Percentiles rank a stretch among this genome's conserved stretches.
Conservation (phyloP, 2,113 vertebrate species). For the Cygnus buccinator region DNA sequence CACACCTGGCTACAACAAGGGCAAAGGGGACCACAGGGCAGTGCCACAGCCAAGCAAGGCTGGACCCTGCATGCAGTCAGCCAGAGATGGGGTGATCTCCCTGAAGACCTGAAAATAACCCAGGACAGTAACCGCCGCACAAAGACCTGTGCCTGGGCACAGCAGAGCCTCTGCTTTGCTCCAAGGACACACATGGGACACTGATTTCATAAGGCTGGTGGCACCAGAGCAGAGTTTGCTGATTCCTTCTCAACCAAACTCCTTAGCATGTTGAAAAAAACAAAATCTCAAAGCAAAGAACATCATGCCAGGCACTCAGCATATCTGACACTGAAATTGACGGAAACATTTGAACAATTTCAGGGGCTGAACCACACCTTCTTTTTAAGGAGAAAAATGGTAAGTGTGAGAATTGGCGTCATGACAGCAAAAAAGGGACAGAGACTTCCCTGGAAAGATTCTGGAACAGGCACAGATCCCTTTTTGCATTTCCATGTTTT, state of each 20-base stretch:
- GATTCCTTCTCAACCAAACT: background rate
- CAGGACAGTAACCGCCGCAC: background rate
- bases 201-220: background rate
- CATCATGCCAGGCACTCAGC: fast-evolving
- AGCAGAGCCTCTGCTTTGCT: background rate
- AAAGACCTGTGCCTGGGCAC: background rate
- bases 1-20: fast-evolving
- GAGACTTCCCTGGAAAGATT: background rate
- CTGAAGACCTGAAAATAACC: background rate
- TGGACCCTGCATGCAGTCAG: background rate
- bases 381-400: background rate
- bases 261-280: background rate
- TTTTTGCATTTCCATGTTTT: fast-evolving
- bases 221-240: background rate
- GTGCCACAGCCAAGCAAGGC: background rate
- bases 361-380: background rate
- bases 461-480: fast-evolving
- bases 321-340: background rate
- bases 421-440: background rate
- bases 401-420: background rate
- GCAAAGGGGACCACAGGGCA: background rate
- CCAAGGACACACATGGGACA: background rate
- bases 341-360: background rate
- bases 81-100: fast-evolving
- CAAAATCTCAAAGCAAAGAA: fast-evolving